Evolutionary conservation across 2,113 vertebrate species (phyloP).

Genomic region (Mesembrinibis cayennensis): DNA sequence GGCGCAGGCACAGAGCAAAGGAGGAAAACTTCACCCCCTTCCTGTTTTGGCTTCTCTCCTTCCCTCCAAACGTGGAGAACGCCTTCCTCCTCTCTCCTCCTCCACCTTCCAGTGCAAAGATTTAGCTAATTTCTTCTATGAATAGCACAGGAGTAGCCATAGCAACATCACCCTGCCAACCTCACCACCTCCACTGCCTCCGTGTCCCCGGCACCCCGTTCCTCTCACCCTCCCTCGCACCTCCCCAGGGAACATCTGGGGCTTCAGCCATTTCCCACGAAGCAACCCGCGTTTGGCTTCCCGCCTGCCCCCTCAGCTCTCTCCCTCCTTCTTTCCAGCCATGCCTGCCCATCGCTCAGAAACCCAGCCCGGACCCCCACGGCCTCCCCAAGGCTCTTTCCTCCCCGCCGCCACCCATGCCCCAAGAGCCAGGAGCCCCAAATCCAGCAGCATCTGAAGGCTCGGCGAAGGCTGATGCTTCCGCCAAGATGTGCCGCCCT

Average conservation of each 20-base stretch:
- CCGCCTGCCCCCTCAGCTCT: not conserved
- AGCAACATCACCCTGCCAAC: conserved; percentile 74
- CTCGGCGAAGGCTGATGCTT: not conserved
- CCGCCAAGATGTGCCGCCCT: not conserved
- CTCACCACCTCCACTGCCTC: conserved; percentile 70
- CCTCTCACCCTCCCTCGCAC: conserved; percentile 55
- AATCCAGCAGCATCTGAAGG: not conserved
- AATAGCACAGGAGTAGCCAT: conserved; percentile 73
- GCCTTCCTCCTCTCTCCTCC: conserved; percentile 60
- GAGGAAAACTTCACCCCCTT: conserved; percentile 34
- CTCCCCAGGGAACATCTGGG: conserved; percentile 46
- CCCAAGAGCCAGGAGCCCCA: not conserved
- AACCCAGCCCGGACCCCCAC: not conserved
- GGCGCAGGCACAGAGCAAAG: not conserved
- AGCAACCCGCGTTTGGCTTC: not conserved
- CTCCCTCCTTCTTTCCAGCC: not conserved
- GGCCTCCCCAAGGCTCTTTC: not conserved
- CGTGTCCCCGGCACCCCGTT: conserved; percentile 37
- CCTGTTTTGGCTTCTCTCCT: conserved; percentile 56
- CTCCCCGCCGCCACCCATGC: fast-evolving
- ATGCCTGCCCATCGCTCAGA: not conserved
- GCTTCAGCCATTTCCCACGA: conserved; percentile 38
- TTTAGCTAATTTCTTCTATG: conserved; percentile 71
- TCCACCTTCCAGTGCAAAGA: conserved; percentile 71
- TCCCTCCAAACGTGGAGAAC: conserved; percentile 1